Base-by-base conservation (phyloP, 2,888 invertebrate genomes). In the Megamerina dolium region DNA sequence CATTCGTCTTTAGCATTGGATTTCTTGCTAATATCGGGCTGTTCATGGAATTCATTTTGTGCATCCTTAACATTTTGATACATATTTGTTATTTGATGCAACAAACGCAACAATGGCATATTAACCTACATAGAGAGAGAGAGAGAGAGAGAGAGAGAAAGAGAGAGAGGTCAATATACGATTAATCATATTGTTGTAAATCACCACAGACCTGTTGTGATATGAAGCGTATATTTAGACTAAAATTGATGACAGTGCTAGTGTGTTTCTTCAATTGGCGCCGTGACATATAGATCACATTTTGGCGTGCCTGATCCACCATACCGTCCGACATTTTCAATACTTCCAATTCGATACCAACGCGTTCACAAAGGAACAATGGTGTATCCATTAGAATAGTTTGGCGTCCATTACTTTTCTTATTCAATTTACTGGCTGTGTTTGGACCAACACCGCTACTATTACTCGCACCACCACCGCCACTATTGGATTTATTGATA, bases 71-170 rank as follows among this genome's bases (percentile, higher is more conserved):
- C 92, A 68, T 94, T 95, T 72, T 93, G 92, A 72, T 94, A 93
- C 93, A 96, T 94, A 63, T 92, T 94, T 60, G 88, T 89, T 63
- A 96, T 94, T 75, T 96, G 96, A 73, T 96, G 94, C 45, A 95
- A 76, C 39, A 96, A 77, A 38, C 96, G 76, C 34, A 96, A 73
- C 27, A 96, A 74, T 0, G 95, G 94, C 94, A 96, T 94, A 70
- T 96, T 96, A 2, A 96, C 83, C 80, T 82, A 50, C 20, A 34
- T 35, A 48, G 21, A 41, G 23, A 37, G 32, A n/a, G n/a, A n/a
- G 12, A 40, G 14, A 16, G 6, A 18, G n/a, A 17, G 17, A 5
- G 3, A 3, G 4, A 21, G 19, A 33, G 6, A 10, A 20, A 2
- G 14, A 18, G 2, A n/a, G 8, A n/a, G 10, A 6, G 12, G 10